Evolutionary conservation across 2,888 invertebrate genomes (phyloP).

Genomic region (Acronicta psi): DNA sequence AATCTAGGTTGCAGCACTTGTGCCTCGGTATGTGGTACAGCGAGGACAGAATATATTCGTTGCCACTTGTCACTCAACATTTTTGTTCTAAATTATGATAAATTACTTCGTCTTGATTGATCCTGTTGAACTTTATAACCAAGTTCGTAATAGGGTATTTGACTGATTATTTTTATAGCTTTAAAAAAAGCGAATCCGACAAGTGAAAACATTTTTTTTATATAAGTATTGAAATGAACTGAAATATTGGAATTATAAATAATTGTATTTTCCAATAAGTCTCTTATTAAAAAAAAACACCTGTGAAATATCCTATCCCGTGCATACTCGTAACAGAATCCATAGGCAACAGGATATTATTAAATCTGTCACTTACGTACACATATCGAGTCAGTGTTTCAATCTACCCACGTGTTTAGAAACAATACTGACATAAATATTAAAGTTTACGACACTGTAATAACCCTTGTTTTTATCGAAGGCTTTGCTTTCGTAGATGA

Average conservation of each 20-base stretch:
- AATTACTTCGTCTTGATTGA: neutral
- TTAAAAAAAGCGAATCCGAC: no score
- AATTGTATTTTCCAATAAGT: no score
- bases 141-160: no score
- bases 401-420: slow-evolving; percentile 21
- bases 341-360: slow-evolving; percentile 29
- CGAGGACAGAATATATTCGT: neutral
- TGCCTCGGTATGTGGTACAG: neutral
- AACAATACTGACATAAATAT: slow-evolving; percentile 25
- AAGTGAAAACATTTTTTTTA: no score
- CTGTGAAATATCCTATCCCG: no score
- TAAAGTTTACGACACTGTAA: slow-evolving; percentile 6
- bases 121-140: no score
- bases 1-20: slow-evolving; percentile 28
- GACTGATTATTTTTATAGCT: no score
- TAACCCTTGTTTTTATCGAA: neutral
- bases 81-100: neutral
- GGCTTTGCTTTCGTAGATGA: neutral
- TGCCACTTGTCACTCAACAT: no score
- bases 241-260: no score
- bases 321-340: slow-evolving; percentile 21
- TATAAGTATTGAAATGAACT: no score
- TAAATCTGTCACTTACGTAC: slow-evolving; percentile 44
- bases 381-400: slow-evolving; percentile 3
- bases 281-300: no score